Evolutionary conservation across 2,113 vertebrate species (phyloP).

Genomic region (Psophia crepitans): DNA sequence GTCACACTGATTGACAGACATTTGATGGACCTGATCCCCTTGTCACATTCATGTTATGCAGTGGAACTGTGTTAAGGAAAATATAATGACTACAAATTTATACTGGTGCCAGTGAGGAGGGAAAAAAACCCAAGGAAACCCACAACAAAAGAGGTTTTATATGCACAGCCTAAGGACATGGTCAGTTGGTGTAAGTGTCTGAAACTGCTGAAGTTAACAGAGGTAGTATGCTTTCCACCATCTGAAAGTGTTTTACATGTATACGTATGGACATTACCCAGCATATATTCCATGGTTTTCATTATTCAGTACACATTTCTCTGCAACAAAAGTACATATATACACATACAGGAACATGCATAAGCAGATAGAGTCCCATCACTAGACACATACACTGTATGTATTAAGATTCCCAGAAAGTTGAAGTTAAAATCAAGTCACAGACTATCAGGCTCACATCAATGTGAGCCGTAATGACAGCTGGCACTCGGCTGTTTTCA

Average conservation of each 20-base stretch:
- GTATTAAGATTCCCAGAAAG: not conserved
- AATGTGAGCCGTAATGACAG: constrained; percentile 84
- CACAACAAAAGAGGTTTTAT: not conserved
- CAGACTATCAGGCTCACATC: constrained; percentile 79
- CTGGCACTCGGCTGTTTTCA: constrained; percentile 92
- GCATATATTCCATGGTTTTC: not conserved
- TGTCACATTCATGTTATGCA: not conserved
- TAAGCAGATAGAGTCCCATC: not conserved
- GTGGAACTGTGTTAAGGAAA: not conserved
- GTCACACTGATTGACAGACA: not conserved
- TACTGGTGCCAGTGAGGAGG: not conserved
- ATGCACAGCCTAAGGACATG: not conserved
- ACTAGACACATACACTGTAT: not conserved
- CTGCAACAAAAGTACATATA: not conserved
- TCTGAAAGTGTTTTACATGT: not conserved
- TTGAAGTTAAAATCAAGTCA: constrained; percentile 27
- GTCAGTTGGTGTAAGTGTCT: not conserved
- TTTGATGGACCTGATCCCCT: not conserved
- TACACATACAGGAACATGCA: not conserved
- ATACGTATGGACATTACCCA: accelerated
- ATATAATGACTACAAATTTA: not conserved
- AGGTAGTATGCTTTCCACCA: not conserved
- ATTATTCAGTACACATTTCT: not conserved
- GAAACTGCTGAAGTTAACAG: not conserved
- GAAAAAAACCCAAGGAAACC: accelerated